Base-by-base conservation (phyloP, 2,113 vertebrate species). In the Anas platyrhynchos region DNA sequence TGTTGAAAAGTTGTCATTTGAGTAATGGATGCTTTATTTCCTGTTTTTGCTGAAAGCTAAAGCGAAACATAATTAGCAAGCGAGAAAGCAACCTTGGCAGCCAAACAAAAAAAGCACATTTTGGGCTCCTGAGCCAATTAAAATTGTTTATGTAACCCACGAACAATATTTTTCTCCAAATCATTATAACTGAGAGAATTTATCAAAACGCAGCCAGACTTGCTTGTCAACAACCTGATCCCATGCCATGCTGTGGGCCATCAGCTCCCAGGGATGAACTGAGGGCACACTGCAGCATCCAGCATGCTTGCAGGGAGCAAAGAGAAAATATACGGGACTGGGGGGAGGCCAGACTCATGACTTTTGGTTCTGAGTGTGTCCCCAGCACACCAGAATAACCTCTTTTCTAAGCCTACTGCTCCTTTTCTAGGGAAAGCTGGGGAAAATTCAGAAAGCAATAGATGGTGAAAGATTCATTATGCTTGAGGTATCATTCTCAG, bases 21-120 rank as follows among this genome's bases (percentile, higher is more conserved):
- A 97, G 96, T 98, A 98, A 98, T 98, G 98, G 98, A 98, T 98
- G 98, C 86, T 96, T 96, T 95, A 95, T 98, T 98, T 98, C 98
- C 98, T 98, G 98, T 98, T 98, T 98, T 98, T 97, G 95, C 97
- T 91, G 89, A 97, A 98, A 98, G 97, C 97, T 98, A 96, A 96
- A 97, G 96, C 16, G 85, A 97, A 97, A 96, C 97, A 96, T 98
- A 98, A 98, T 98, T 98, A 98, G 98, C 96, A 94, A 97, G 97
- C 36, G 82, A 98, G 92, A 98, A 98, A 97, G 97, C 96, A 95
- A 96, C 93, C 94, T 97, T 98, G 98, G 98, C 98, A 97, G 94
- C 54, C 88, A 94, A 97, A 97, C 98, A 98, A 98, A 97, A 98
- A 98, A 97, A 98, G 96, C 98, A 98, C 97, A 98, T 97, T 98